Conservation (phyloP, 2,888 invertebrate genomes). For the Leucoptera coffeella region DNA sequence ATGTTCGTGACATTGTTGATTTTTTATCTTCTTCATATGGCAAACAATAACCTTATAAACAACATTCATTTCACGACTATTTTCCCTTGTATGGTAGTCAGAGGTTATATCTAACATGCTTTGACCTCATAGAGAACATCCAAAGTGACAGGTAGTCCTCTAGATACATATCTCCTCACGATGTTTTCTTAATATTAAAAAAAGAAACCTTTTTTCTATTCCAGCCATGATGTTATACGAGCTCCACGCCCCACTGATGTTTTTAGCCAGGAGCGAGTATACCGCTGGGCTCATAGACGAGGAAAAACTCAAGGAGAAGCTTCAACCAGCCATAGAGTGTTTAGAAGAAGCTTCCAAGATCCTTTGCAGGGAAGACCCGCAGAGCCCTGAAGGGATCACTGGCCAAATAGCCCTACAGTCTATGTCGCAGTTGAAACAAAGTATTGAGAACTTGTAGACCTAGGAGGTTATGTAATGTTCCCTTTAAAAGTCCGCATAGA, state of each 20-base stretch:
- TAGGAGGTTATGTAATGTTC: conserved; percentile 59
- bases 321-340: conserved; percentile 58
- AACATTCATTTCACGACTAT: too few species aligned
- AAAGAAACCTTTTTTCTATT: too few species aligned
- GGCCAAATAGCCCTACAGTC: conserved; percentile 54
- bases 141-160: too few species aligned
- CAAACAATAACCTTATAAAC: too few species aligned
- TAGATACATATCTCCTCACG: too few species aligned
- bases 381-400: conserved; percentile 60
- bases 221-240: conserved; percentile 73
- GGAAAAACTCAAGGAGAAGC: conserved; percentile 53
- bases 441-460: conserved; percentile 21
- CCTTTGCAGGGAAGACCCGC: conserved; percentile 59
- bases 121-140: too few species aligned
- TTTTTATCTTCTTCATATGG: too few species aligned
- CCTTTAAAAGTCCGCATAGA: too few species aligned
- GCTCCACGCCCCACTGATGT: conserved; percentile 69
- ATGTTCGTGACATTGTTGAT: too few species aligned
- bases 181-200: too few species aligned
- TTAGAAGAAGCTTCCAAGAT: conserved; percentile 62
- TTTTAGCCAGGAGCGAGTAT: conserved; percentile 61
- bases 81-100: too few species aligned
- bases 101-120: too few species aligned
- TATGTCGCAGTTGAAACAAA: conserved; percentile 29
- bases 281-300: conserved; percentile 52